Base-by-base conservation (phyloP, 2,797 vertebrate genomes). In the Cirrhinus mrigala region DNA sequence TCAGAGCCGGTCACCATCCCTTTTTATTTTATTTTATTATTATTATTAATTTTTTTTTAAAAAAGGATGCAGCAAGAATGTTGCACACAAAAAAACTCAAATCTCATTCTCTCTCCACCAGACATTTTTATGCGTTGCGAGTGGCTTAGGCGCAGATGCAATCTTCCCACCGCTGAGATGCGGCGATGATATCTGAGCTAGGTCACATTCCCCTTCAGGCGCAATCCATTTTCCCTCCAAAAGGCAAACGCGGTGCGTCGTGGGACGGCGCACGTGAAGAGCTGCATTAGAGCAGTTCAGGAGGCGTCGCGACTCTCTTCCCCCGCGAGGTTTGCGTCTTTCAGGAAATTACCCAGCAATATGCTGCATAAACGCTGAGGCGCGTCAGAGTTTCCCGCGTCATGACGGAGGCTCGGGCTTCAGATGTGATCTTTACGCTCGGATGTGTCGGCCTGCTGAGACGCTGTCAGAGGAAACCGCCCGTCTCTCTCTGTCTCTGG, bases 151-250 rank as follows among this genome's bases (percentile, higher is more conserved):
- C 20, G 6, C 20, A 58, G 75, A 77, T 77, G 54, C 75, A 77
- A 77, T 77, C 74, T 77, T 58, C 33, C 52, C 52, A 40, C 20
- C 0, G 52, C 48, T 6, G 73, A 33, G 73, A 75, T 33, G 9
- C 5, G 12, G 18, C 7, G 20, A 58, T 40, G 52, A n/a, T 77
- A 77, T 77, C 75, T 16, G 33, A 77, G 66, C 33, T 68, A 37
- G 75, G 52, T 58, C 75, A 77, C 52, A 20, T 40, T 77, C 33
- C 52, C 75, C 75, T 77, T 77, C 52, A 77, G 75, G 75, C 33
- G 52, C 52, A 58, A 58, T 58, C 20, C 20, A 58, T 75, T 75
- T 75, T 75, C 50, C 73, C 50, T 75, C 73, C 73, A 77, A 77
- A 77, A 77, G 54, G 7, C 52, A 8, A 56, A 9, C 3, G 22